phyloP scores from a whole-genome alignment of 2,888 invertebrate species.

The Himalopsyche anomala region DNA sequence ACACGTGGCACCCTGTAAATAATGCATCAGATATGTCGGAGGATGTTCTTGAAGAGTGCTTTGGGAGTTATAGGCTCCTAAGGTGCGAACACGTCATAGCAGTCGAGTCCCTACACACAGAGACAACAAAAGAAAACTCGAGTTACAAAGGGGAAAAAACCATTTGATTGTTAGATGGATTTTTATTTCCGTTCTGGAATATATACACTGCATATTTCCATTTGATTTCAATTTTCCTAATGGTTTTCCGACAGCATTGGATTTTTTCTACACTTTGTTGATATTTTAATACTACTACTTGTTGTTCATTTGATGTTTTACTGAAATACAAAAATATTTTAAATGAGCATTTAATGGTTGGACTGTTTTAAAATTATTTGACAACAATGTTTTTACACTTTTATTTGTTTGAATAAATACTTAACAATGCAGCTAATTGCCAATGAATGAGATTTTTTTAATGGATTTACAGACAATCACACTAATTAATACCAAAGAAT shows the following conservation, averaged over 20 bases:
- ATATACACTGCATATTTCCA: background rate
- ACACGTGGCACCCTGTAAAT: background rate
- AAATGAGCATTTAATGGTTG: too few species aligned
- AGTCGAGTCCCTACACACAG: background rate
- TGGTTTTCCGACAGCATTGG: background rate
- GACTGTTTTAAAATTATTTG: too few species aligned
- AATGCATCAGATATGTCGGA: slow-evolving; percentile 29
- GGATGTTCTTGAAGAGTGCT: slow-evolving; percentile 7
- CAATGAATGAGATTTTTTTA: too few species aligned
- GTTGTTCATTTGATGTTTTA: too few species aligned
- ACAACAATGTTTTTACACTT: too few species aligned
- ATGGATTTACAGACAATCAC: too few species aligned
- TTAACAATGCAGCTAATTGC: too few species aligned
- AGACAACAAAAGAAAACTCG: slow-evolving; percentile 8
- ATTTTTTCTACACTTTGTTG: too few species aligned
- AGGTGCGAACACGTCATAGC: slow-evolving; percentile 22
- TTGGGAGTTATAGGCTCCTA: slow-evolving; percentile 29
- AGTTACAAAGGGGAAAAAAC: slow-evolving; percentile 29
- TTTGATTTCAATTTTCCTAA: slow-evolving; percentile 6
- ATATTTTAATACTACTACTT: too few species aligned
- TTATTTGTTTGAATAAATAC: too few species aligned
- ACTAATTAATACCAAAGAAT: too few species aligned
- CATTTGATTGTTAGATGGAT: background rate
- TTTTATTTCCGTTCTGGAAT: slow-evolving; percentile 8
- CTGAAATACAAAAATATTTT: too few species aligned